These are phyloP conservation scores for Oligia strigilis DNA, from an alignment of 2,888 invertebrate genomes.

Conservation along the genomic window DNA sequence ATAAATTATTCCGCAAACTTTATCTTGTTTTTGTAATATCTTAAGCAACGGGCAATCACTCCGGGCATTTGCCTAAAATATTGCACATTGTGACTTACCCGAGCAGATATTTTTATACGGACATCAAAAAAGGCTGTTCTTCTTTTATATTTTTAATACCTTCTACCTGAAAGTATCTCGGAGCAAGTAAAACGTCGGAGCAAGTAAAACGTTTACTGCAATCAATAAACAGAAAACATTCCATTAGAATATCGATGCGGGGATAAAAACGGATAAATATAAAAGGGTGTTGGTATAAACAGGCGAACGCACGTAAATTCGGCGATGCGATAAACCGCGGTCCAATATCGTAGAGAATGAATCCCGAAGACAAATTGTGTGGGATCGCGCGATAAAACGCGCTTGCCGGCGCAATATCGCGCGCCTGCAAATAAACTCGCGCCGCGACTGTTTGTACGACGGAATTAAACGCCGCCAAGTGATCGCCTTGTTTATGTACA, in stretches of 20 bases:
- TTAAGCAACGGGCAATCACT: constrained; percentile 51
- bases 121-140: constrained; percentile 25
- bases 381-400: constrained; percentile 71
- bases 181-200: constrained; percentile 19
- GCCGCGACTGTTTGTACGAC: constrained; percentile 59
- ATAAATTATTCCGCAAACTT: constrained; percentile 58
- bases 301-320: constrained; percentile 71
- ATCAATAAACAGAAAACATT: constrained; percentile 63
- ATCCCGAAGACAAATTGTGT: constrained; percentile 75
- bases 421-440: constrained; percentile 66
- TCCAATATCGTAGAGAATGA: constrained; percentile 74
- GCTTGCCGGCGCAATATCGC: constrained; percentile 64
- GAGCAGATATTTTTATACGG: constrained; percentile 33
- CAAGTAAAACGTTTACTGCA: constrained; percentile 54
- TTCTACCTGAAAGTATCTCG: constrained; percentile 47
- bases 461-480: constrained; percentile 65
- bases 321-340: constrained; percentile 68
- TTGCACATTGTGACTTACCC: constrained; percentile 41
- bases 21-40: constrained; percentile 53
- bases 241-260: constrained; percentile 64
- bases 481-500: constrained; percentile 56
- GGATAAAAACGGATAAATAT: constrained; percentile 64
- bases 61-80: constrained; percentile 44
- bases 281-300: constrained; percentile 64
- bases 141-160: constrained; percentile 46